Conservation (phyloP, 2,888 invertebrate species). For the Lagria hirta region DNA sequence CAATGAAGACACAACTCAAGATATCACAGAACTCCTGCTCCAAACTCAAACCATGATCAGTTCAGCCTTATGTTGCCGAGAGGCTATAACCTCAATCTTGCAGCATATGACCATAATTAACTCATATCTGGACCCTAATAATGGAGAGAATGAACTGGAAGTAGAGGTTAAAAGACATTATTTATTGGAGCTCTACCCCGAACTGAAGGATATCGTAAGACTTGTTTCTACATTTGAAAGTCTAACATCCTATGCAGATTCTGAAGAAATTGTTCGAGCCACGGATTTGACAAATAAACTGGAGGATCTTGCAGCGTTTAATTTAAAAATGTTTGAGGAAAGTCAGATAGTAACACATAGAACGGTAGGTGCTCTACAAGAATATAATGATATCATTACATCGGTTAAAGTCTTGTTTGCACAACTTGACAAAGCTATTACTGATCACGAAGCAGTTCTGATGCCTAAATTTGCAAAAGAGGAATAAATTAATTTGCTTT, state of each 20-base stretch:
- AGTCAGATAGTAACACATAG: slow-evolving; percentile 49
- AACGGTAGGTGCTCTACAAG: slow-evolving; percentile 52
- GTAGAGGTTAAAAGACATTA: slow-evolving; percentile 55
- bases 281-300: slow-evolving; percentile 54
- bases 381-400: slow-evolving; percentile 56
- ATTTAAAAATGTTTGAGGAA: slow-evolving; percentile 52
- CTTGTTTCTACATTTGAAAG: slow-evolving; percentile 51
- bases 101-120: slow-evolving; percentile 55
- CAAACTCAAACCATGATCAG: slow-evolving; percentile 57
- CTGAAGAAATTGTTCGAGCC: slow-evolving; percentile 51
- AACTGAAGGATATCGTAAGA: slow-evolving; percentile 52
- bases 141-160: slow-evolving; percentile 53
- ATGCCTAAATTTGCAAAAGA: slow-evolving; percentile 46
- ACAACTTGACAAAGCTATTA: slow-evolving; percentile 53
- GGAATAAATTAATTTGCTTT: too few species aligned
- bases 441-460: slow-evolving; percentile 52
- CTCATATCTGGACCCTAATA: slow-evolving; percentile 53
- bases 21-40: slow-evolving; percentile 54
- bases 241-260: slow-evolving; percentile 52
- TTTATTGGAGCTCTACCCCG: slow-evolving; percentile 53
- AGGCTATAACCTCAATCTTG: slow-evolving; percentile 53
- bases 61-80: slow-evolving; percentile 57
- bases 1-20: slow-evolving; percentile 38
- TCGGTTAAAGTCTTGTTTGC: slow-evolving; percentile 56
- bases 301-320: slow-evolving; percentile 49